Evolutionary conservation across 2,888 invertebrate species (phyloP).

Genomic region (Tuberolachnus salignus): DNA sequence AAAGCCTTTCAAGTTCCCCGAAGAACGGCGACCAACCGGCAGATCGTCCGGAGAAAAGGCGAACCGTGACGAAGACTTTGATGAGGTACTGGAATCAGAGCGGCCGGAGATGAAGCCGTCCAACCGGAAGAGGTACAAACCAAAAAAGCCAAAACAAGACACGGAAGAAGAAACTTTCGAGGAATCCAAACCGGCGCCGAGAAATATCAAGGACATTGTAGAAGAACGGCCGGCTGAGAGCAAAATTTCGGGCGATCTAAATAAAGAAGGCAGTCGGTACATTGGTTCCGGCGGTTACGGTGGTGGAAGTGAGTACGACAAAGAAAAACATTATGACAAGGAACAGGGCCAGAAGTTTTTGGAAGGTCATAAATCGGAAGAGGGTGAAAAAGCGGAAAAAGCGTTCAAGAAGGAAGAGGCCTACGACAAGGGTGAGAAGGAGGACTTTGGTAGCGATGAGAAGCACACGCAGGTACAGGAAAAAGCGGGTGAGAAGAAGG

Average conservation of each 20-base stretch:
- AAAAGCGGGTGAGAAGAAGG: conserved; percentile 67
- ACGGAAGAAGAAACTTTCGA: neutral
- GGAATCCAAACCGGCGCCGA: conserved; percentile 43
- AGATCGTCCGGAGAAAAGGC: neutral
- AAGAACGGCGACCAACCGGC: neutral
- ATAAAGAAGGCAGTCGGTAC: conserved; percentile 49
- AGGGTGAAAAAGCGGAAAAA: conserved; percentile 68
- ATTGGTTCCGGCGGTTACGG: conserved; percentile 49
- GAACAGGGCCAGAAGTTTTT: conserved; percentile 66
- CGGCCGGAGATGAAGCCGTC: neutral
- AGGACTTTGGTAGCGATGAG: conserved; percentile 67
- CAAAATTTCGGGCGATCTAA: conserved; percentile 47
- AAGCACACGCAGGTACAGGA: conserved; percentile 67
- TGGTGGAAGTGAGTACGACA: conserved; percentile 58
- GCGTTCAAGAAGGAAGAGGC: conserved; percentile 67
- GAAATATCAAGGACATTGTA: conserved; percentile 57
- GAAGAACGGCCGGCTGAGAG: conserved; percentile 50
- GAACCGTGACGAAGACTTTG: conserved; percentile 6
- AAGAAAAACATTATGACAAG: conserved; percentile 60
- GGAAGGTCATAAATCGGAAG: conserved; percentile 65
- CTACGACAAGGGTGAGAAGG: conserved; percentile 68
- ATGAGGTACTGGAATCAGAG: neutral
- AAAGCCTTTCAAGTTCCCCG: conserved; percentile 10
- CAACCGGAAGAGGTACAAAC: neutral
- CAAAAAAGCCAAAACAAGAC: neutral